These are phyloP conservation scores for Drosophila atripex DNA, from an alignment of 2,888 invertebrate genomes.

Conservation along the genomic window DNA sequence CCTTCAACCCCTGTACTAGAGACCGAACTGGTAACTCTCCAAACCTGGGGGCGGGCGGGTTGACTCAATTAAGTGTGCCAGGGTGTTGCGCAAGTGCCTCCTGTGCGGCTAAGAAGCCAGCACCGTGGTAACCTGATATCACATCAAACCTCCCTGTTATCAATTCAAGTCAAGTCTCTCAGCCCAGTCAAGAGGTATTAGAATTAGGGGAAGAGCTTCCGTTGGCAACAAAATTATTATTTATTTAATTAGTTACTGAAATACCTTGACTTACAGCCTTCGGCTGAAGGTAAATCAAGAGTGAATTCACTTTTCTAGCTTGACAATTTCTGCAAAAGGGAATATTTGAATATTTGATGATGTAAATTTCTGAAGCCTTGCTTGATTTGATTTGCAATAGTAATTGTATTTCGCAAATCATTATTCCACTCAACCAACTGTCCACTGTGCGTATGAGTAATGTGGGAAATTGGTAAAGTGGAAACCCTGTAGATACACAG, in stretches of 20 bases:
- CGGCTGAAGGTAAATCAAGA: neutral
- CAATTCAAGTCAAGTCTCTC: conserved; percentile 34
- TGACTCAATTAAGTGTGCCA: conserved; percentile 61
- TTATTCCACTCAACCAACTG: conserved; percentile 8
- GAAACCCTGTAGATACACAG: conserved; percentile 28
- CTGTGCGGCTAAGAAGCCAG: conserved; percentile 47
- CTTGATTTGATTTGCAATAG: neutral
- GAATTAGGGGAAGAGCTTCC: conserved; percentile 15
- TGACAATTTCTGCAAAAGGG: neutral
- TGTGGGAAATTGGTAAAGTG: conserved; percentile 38
- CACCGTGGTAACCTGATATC: conserved; percentile 33
- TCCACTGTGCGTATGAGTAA: conserved; percentile 66
- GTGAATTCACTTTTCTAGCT: conserved; percentile 3
- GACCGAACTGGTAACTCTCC: conserved; percentile 1
- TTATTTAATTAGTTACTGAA: conserved; percentile 32
- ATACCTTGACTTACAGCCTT: conserved; percentile 1
- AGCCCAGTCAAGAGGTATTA: conserved; percentile 4
- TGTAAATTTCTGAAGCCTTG: too few relatives aligned
- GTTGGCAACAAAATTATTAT: conserved; percentile 31
- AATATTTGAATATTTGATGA: neutral
- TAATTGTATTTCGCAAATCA: neutral
- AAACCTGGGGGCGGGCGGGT: conserved; percentile 1
- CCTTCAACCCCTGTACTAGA: conserved; percentile 14
- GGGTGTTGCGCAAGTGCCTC: conserved; percentile 55
- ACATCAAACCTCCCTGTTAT: conserved; percentile 32